Conservation (phyloP, 2,888 invertebrate species). For the Azorinus chamasolen region DNA sequence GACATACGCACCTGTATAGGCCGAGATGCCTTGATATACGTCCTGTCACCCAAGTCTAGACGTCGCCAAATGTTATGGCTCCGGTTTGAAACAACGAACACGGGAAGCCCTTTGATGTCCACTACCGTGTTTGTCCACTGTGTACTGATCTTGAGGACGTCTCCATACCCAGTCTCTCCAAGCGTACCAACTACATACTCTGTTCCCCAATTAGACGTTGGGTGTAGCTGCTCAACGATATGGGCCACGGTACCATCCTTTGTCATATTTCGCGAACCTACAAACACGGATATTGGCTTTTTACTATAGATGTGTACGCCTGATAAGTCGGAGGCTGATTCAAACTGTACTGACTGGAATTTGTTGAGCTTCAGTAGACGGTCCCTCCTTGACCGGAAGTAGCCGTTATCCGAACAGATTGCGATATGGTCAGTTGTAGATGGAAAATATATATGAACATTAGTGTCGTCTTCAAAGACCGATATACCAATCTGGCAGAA, state of each 20-base stretch:
- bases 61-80: too few species aligned
- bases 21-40: too few species aligned
- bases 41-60: too few species aligned
- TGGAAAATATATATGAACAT: neutral
- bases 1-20: too few species aligned
- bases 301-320: slow-evolving; percentile 45
- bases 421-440: neutral
- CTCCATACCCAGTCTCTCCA: slow-evolving; percentile 36
- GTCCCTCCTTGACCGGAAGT: slow-evolving; percentile 17
- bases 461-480: slow-evolving; percentile 14
- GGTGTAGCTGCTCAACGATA: slow-evolving; percentile 47
- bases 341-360: slow-evolving; percentile 46
- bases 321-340: slow-evolving; percentile 38
- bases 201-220: slow-evolving; percentile 44
- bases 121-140: slow-evolving; percentile 13
- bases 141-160: slow-evolving; percentile 40
- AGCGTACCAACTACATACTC: slow-evolving; percentile 27
- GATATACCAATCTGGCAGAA: slow-evolving; percentile 52
- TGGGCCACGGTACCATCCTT: slow-evolving; percentile 16
- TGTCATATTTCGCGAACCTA: slow-evolving; percentile 47
- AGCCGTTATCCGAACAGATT: slow-evolving; percentile 20
- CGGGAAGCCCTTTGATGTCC: slow-evolving; percentile 31
- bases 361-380: slow-evolving; percentile 15
- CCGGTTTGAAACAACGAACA: too few species aligned
- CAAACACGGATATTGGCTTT: slow-evolving; percentile 46